Base-by-base conservation (phyloP, 2,113 vertebrate species). In the Varanus salvator region DNA sequence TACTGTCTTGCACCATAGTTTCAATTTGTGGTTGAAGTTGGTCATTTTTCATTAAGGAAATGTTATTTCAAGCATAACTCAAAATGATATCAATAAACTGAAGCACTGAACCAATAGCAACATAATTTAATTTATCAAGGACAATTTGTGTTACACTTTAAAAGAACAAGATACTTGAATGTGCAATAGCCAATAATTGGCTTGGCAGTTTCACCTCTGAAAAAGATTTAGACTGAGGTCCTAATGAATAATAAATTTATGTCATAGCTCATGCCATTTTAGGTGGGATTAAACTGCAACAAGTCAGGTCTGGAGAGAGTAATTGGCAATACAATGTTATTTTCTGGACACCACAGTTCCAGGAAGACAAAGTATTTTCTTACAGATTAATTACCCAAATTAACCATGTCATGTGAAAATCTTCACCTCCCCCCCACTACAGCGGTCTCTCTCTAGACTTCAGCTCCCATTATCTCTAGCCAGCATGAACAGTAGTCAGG, bases 81-180 rank as follows among this genome's bases (percentile, higher is more conserved):
- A 85, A 71, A 71, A 50, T 71, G 66, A 48, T 85, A 85, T 71
- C 83, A 71, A 71, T 85, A 71, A 71, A 85, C 44, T 71, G 68
- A 44, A 85, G 68, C 15, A n/a, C 83, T 52, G 66, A 85, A 44
- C 4, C 34, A 44, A 72, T 60, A 81, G 52, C 80, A 29, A 52
- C 83, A 85, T 3, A 50, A 50, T 71, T 71, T 72, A 71, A 85
- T 85, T 81, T 85, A 85, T 85, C 83, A 85, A 71, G 44, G 83
- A 52, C 48, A 48, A 85, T 71, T 81, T 85, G 83, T 71, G 66
- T 50, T 85, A n/a, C 48, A 50, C 44, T 31, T 50, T 52, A 85
- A 52, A 85, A 85, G 66, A 85, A 85, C 83, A 85, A 71, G 83
- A 85, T 72, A 48, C 83, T 52, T 52, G 48, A 71, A 44, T 85